Evolutionary conservation across 2,888 invertebrate species (phyloP).

Genomic region (Epicampocera succincta): DNA sequence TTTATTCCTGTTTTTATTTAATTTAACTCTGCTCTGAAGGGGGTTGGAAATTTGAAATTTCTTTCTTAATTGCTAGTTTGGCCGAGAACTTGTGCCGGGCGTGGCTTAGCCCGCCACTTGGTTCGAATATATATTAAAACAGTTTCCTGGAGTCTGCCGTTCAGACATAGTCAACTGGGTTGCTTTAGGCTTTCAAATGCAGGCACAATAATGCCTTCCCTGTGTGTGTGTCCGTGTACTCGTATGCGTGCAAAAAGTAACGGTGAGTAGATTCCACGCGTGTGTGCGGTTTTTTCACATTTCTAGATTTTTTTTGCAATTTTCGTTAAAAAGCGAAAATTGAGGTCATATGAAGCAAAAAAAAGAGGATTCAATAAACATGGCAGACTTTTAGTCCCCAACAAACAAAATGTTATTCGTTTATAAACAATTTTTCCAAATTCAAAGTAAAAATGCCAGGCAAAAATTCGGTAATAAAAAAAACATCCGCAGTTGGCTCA

Average conservation of each 20-base stretch:
- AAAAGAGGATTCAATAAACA: constrained; percentile 30
- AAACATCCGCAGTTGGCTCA: constrained; percentile 16
- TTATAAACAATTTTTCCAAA: constrained; percentile 12
- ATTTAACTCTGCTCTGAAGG: too few relatives aligned
- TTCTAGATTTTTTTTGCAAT: neutral
- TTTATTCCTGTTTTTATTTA: too few relatives aligned
- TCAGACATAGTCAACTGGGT: too few relatives aligned
- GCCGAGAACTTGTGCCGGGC: too few relatives aligned
- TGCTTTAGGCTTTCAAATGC: too few relatives aligned
- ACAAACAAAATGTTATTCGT: constrained; percentile 14
- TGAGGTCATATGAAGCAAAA: constrained; percentile 53
- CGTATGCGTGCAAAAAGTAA: constrained; percentile 1
- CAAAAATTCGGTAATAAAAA: neutral
- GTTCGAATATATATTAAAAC: too few relatives aligned
- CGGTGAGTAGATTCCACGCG: neutral
- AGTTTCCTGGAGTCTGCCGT: too few relatives aligned
- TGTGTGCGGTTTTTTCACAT: neutral
- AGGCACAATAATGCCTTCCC: neutral
- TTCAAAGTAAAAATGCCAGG: neutral
- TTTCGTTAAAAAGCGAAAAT: constrained; percentile 37
- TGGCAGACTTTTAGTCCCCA: constrained; percentile 54
- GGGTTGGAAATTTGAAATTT: too few relatives aligned
- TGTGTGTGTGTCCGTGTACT: neutral
- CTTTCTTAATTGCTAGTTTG: too few relatives aligned
- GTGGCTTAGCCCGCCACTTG: too few relatives aligned